These are phyloP conservation scores for Beroe ovata DNA, from an alignment of 37 sponge, comb jelly and placozoan genomes.

Conservation along the genomic window DNA sequence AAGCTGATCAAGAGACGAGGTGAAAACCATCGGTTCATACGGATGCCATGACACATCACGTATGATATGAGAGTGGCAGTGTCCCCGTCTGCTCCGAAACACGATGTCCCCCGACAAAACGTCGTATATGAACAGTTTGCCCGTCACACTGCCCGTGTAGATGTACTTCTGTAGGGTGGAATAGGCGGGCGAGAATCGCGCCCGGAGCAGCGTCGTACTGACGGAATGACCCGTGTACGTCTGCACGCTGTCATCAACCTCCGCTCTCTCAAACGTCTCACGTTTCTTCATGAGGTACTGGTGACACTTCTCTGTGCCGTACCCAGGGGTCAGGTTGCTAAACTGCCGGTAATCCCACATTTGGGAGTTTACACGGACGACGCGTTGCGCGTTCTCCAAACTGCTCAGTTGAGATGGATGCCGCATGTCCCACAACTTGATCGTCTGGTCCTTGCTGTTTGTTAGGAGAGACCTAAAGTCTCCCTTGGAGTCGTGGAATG, in stretches of 20 bases:
- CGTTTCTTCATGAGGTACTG: background rate
- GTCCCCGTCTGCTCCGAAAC: conserved; percentile 4
- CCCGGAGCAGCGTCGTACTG: conserved; percentile 77
- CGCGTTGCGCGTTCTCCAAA: conserved; percentile 64
- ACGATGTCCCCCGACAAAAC: conserved; percentile 78
- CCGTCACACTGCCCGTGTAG: conserved; percentile 35
- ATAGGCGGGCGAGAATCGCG: conserved; percentile 78
- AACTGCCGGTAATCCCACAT: conserved; percentile 65
- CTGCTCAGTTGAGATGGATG: conserved; percentile 70
- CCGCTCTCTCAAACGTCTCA: background rate
- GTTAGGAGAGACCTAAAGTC: conserved; percentile 82
- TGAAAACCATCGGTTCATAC: conserved; percentile 70
- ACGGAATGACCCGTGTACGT: conserved; percentile 90
- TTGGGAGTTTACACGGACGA: conserved; percentile 67
- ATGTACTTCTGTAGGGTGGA: conserved; percentile 79
- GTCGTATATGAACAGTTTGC: conserved; percentile 74
- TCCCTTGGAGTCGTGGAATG: conserved; percentile 80
- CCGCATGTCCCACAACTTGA: conserved; percentile 92
- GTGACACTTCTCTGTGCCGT: conserved; percentile 4
- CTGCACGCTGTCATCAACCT: conserved; percentile 83
- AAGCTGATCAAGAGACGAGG: conserved; percentile 67
- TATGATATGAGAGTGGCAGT: conserved; percentile 62
- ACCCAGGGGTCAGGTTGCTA: background rate
- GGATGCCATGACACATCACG: conserved; percentile 91
- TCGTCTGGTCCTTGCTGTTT: conserved; percentile 91